A percentile compares a stretch with the other conserved stretches of the same genome.
These are phyloP conservation scores for Sarcophaga variegata DNA, from an alignment of 2,888 invertebrate species.

Conservation along the genomic window DNA sequence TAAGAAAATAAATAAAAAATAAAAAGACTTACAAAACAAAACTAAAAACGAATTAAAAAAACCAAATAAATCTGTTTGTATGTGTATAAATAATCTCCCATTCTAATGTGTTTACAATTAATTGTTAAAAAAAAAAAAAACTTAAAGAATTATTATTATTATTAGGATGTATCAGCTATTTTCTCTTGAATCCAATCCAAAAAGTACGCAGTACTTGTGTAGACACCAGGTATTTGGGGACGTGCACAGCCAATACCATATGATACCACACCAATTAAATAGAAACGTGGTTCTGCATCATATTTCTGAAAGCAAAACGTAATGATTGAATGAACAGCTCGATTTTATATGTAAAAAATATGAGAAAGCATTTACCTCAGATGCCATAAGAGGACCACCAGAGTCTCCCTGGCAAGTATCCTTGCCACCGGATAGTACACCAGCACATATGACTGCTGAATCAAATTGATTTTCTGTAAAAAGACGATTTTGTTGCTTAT, in stretches of 20 bases:
- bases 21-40: constrained; percentile 5
- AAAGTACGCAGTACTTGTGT: constrained; percentile 84
- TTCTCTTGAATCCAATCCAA: constrained; percentile 85
- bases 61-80: constrained; percentile 25
- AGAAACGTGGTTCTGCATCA: constrained; percentile 74
- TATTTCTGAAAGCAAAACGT: background rate
- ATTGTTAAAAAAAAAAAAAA: constrained; percentile 25
- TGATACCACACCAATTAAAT: constrained; percentile 86
- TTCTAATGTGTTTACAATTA: constrained; percentile 25
- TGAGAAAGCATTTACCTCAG: constrained; percentile 72
- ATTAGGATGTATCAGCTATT: constrained; percentile 75
- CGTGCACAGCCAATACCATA: constrained; percentile 86
- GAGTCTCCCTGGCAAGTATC: constrained; percentile 81
- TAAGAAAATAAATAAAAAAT: background rate
- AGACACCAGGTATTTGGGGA: constrained; percentile 85
- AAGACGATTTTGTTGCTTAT: constrained; percentile 74
- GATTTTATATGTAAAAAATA: no score
- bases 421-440: constrained; percentile 78
- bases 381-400: constrained; percentile 81
- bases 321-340: no score
- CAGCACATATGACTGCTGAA: constrained; percentile 78
- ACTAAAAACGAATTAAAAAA: constrained; percentile 16
- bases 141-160: background rate
- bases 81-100: constrained; percentile 60
- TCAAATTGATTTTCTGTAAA: constrained; percentile 79